Evolutionary conservation across 1,140 invertebrate genomes (phyloP), one percentile per base, ranked within the genome.

Genomic region (Asobara japonica): DNA sequence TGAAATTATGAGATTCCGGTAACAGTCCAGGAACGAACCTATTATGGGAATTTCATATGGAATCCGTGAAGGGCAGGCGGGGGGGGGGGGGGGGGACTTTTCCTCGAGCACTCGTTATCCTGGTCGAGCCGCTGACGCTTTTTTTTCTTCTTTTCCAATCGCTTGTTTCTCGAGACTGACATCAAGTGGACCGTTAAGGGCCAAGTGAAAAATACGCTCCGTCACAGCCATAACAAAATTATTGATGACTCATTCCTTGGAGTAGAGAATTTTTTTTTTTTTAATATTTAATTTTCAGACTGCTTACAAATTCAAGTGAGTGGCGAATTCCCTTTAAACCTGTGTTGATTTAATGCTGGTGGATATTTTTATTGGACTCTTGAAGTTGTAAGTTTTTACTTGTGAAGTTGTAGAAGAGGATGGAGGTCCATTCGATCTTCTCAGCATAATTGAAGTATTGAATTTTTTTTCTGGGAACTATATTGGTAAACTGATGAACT

Each of bases 151-250:
- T 48, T 13, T n/a, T 11, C 38, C 3, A 66, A 60, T 69, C 45
- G 16, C 7, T 60, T 30, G 29, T 60, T 56, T 33, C 45, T 51
- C 27, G 0, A 3, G 29, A 27, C 25, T 48, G 45, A 69, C 45
- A 31, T 69, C 16, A 60, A 69, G 66, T 69, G 66, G 66, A 22
- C 30, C 45, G 48, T 60, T 60, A 60, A 29, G 27, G 27, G n/a
- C 2, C 51, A 30, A 56, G 18, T 61, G 33, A 33, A 61, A 69
- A 61, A 69, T 61, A 45, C 45, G 45, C 66, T 31, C 13, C 60
- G 66, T 69, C 66, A 69, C 45, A 56, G 38, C 16, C 20, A n/a
- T 27, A 29, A 48, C 36, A 30, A 69, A 60, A 33, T 56, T 69
- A 33, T 31, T 56, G 27, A 69, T 69, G 45, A 69, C 33, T 56